Evolutionary conservation across 1,140 invertebrate genomes (phyloP).

Genomic region (Procambarus virginalis): DNA sequence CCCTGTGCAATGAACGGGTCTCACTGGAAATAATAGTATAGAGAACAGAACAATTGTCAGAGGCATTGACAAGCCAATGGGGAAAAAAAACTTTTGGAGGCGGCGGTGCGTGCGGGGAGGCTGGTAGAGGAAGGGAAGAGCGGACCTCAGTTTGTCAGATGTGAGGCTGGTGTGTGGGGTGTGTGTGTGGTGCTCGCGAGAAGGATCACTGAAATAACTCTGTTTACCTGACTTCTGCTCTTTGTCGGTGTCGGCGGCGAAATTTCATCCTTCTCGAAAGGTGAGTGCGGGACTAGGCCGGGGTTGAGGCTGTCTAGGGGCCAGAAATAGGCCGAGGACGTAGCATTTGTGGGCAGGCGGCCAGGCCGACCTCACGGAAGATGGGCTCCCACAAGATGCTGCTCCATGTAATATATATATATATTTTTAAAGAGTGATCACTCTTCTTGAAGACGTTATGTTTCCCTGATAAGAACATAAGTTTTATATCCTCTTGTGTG

Average conservation of each 20-base stretch:
- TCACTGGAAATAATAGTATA: neutral
- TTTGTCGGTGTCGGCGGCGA: conserved; percentile 36
- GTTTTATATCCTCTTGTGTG: too few relatives aligned
- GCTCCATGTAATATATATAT: neutral
- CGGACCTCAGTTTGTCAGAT: conserved; percentile 51
- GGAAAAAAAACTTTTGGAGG: neutral
- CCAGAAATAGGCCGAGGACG: conserved; percentile 33
- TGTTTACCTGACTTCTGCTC: conserved; percentile 24
- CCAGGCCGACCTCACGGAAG: conserved; percentile 1
- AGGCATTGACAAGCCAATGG: neutral
- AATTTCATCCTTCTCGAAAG: conserved; percentile 48
- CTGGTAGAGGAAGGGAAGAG: neutral
- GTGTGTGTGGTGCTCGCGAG: conserved; percentile 51
- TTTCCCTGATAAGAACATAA: too few relatives aligned
- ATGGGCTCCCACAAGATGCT: neutral
- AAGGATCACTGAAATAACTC: conserved; percentile 56
- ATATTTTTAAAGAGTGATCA: neutral
- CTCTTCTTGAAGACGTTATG: too few relatives aligned
- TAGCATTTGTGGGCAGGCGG: conserved; percentile 47
- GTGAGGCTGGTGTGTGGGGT: conserved; percentile 41
- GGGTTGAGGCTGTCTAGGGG: conserved; percentile 3
- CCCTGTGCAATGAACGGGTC: neutral
- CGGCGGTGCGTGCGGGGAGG: conserved; percentile 4
- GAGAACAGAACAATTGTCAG: neutral
- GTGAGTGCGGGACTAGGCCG: conserved; percentile 2